These are phyloP conservation scores for Ennomos erosarius DNA, from an alignment of 2,888 invertebrate genomes.

Conservation along the genomic window DNA sequence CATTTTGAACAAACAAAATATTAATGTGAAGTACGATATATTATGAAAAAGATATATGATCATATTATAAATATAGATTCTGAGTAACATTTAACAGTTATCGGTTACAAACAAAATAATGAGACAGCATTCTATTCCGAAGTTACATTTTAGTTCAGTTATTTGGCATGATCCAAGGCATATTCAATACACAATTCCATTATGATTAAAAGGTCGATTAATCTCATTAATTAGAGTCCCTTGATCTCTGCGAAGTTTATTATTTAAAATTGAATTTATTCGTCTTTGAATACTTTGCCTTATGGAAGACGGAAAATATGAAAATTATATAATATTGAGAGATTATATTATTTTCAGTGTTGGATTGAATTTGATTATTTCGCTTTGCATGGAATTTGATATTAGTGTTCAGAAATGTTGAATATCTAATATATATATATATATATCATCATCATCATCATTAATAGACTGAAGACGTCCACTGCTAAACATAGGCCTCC, in stretches of 20 bases:
- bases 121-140: slow-evolving; percentile 4
- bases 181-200: slow-evolving; percentile 17
- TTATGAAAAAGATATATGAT: too few species aligned
- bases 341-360: slow-evolving; percentile 3
- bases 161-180: slow-evolving; percentile 12
- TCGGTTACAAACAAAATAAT: slow-evolving; percentile 6
- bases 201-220: slow-evolving; percentile 32
- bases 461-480: too few species aligned
- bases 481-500: too few species aligned
- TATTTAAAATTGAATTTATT: slow-evolving; percentile 32
- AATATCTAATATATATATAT: too few species aligned
- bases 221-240: slow-evolving; percentile 32
- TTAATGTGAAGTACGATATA: too few species aligned
- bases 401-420: slow-evolving; percentile 1
- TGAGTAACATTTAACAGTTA: too few species aligned
- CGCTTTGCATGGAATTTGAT: too few species aligned
- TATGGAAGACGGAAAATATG: slow-evolving; percentile 15
- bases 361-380: too few species aligned
- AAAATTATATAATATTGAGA: slow-evolving; percentile 6
- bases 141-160: slow-evolving; percentile 18
- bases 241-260: slow-evolving; percentile 33
- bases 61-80: too few species aligned
- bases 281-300: slow-evolving; percentile 24
- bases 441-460: too few species aligned
- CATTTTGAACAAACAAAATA: too few species aligned